Evolutionary conservation across 2,797 vertebrate genomes (phyloP).

Genomic region (Lemur catta): DNA sequence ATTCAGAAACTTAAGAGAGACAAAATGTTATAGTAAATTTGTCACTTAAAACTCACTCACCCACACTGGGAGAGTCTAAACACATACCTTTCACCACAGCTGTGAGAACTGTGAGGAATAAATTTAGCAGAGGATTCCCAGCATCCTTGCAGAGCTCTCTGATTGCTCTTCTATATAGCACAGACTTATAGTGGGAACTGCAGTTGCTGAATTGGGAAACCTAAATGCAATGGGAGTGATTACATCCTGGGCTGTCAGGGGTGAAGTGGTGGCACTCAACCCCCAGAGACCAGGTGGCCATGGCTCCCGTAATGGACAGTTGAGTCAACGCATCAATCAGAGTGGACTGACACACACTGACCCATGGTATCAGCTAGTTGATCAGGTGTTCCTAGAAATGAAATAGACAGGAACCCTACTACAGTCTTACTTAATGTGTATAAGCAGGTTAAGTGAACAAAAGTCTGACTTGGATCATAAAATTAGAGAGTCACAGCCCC

Average conservation of each 20-base stretch:
- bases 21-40: neutral
- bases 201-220: neutral
- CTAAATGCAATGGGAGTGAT: neutral
- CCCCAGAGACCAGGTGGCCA: neutral
- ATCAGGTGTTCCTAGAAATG: neutral
- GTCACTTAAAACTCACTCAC: neutral
- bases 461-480: neutral
- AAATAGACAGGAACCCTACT: neutral
- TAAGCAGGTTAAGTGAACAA: neutral
- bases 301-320: too few species aligned
- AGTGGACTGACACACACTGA: neutral
- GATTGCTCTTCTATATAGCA: neutral
- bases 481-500: neutral
- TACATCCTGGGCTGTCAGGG: neutral
- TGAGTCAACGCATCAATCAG: neutral
- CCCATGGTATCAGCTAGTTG: neutral
- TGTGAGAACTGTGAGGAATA: neutral
- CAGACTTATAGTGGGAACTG: neutral
- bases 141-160: neutral
- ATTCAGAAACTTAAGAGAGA: neutral
- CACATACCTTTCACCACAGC: neutral
- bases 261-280: neutral
- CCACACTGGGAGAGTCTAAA: neutral
- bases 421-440: neutral
- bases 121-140: too few species aligned